Base-by-base conservation (phyloP, 2,113 vertebrate species). In the Tenrec ecaudatus region DNA sequence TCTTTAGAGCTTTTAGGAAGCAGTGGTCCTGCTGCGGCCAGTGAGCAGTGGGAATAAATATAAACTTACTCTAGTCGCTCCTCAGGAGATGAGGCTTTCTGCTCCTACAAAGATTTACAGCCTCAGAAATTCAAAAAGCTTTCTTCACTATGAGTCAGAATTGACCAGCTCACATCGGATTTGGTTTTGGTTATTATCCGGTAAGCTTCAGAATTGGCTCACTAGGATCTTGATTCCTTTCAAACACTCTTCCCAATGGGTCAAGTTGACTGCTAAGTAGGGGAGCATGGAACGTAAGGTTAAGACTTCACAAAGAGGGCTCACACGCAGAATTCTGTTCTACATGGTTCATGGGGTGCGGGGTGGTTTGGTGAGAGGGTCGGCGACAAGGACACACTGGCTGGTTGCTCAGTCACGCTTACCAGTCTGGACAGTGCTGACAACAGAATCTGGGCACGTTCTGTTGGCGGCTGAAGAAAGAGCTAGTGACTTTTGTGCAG, bases 391-490 rank as follows among this genome's bases (percentile, higher is more conserved):
- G 38, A 29, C 6, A 47, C 17, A 1, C 38, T 10, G 10, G 43
- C 2, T 82, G 57, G 17, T 62, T 16, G 3, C 3, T 29, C 2
- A 31, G 9, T 23, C 1, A 0, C 23, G 90, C 64, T 64, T n/a
- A 1, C 9, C n/a, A 38, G 5, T 11, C 0, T 4, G 71, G 27
- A 68, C 16, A 71, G 10, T 0, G 12, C 0, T 38, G 47, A 47
- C 33, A 47, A 47, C 43, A 47, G 43, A 47, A 47, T 47, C 43
- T 53, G 47, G 12, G 47, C 25, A 17, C 0, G 10, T 66, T 91
- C 36, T 89, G 31, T 12, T 25, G 22, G 31, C 90, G 23, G 85
- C 89, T 84, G 23, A 73, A 10, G 1, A 53, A 3, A 69, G 5
- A 76, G 29, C 8, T 1, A 60, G 88, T 19, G 43, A 91, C 62